Evolutionary conservation across 92 coral and sea anemone genomes (phyloP).

Genomic region (Bergia sp.): DNA sequence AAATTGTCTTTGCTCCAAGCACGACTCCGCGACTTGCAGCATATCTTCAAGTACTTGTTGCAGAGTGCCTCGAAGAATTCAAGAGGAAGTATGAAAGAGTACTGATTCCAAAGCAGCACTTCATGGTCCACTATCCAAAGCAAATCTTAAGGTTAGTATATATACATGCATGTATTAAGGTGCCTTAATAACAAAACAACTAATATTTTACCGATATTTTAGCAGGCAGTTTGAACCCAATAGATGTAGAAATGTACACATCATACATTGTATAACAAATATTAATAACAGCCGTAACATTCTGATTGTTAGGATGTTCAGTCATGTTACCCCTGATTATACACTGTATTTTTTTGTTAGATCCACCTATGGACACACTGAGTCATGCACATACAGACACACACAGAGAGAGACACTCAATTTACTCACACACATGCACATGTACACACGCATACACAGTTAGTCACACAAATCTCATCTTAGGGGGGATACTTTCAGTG

Average conservation of each 20-base stretch:
- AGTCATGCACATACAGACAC: too few relatives aligned
- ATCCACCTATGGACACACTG: not conserved
- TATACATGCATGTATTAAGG: too few relatives aligned
- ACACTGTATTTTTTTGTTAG: slow-evolving; percentile 6
- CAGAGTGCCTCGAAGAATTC: slow-evolving; percentile 37
- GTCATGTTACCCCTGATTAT: slow-evolving; percentile 3
- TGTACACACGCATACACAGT: too few relatives aligned
- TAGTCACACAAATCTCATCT: too few relatives aligned
- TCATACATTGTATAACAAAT: slow-evolving; percentile 28
- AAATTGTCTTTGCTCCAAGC: slow-evolving; percentile 45
- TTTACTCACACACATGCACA: too few relatives aligned
- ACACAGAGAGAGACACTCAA: too few relatives aligned
- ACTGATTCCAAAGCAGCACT: slow-evolving; percentile 48
- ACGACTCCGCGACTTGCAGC: slow-evolving; percentile 33
- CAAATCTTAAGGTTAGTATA: slow-evolving; percentile 42
- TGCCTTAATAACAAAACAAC: too few relatives aligned
- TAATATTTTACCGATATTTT: too few relatives aligned
- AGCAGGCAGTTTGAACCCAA: too few relatives aligned
- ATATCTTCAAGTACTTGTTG: slow-evolving; percentile 45
- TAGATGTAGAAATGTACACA: not conserved
- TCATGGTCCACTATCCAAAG: slow-evolving; percentile 49
- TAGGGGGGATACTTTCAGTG: too few relatives aligned
- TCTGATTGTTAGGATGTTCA: slow-evolving; percentile 12
- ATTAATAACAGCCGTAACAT: slow-evolving; percentile 13
- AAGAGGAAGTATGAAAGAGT: slow-evolving; percentile 20